Evolutionary conservation across 1,140 invertebrate genomes (phyloP).

Genomic region (Caenorhabditis briggsae): DNA sequence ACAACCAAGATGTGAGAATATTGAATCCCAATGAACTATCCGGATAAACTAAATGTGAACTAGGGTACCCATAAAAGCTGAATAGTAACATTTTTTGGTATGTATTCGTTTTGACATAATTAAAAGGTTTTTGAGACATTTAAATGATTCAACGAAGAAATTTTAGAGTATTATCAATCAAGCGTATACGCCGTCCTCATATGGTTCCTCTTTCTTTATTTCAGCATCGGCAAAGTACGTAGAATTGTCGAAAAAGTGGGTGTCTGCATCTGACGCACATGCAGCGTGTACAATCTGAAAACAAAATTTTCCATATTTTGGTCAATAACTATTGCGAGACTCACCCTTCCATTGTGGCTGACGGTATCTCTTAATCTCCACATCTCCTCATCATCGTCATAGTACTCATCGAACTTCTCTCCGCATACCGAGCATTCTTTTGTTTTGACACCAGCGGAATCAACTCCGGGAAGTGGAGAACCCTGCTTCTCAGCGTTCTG

Average conservation of each 20-base stretch:
- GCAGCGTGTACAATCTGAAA: slow-evolving; percentile 29
- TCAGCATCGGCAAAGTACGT: not conserved
- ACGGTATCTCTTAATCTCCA: slow-evolving; percentile 72
- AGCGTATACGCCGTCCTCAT: not conserved
- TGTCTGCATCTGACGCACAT: slow-evolving; percentile 6
- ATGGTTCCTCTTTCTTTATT: slow-evolving; percentile 23
- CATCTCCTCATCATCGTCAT: slow-evolving; percentile 72
- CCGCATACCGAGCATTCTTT: slow-evolving; percentile 72
- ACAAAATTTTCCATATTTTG: not conserved
- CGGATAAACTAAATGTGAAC: slow-evolving; percentile 12
- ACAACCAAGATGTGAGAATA: not conserved
- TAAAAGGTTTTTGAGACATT: too few species aligned
- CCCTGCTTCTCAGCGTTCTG: slow-evolving; percentile 6
- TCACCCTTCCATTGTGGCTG: slow-evolving; percentile 60
- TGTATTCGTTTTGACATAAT: not conserved
- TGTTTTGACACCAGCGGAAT: slow-evolving; percentile 5
- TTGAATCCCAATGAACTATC: slow-evolving; percentile 4
- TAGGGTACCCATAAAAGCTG: slow-evolving; percentile 16
- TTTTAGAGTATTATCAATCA: not conserved
- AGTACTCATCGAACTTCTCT: slow-evolving; percentile 76
- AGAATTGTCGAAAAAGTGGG: not conserved
- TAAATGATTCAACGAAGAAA: too few species aligned
- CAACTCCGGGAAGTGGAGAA: slow-evolving; percentile 21
- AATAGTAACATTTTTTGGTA: slow-evolving; percentile 5
- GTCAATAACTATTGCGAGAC: not conserved